phyloP scores from a whole-genome alignment of 2,888 invertebrate species.

The Amphimallon solstitiale region DNA sequence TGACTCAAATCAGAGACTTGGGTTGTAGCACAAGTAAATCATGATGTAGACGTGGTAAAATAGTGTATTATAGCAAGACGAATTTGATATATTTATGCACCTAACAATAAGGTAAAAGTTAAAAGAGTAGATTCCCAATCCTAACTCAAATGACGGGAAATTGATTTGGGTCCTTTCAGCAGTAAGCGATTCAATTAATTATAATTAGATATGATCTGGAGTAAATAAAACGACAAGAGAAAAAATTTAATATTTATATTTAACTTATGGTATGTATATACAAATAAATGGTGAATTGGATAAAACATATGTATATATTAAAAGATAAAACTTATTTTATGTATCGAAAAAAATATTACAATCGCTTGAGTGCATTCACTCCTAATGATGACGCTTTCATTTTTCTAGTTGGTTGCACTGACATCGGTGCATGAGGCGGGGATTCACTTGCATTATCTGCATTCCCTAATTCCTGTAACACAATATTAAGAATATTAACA shows the following conservation, averaged over 20 bases:
- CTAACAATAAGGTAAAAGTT: too few relatives aligned
- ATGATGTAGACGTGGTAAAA: too few relatives aligned
- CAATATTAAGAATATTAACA: not conserved
- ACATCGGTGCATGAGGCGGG: constrained; percentile 78
- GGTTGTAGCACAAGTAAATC: too few relatives aligned
- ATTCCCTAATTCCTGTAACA: constrained; percentile 77
- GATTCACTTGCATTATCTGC: constrained; percentile 65
- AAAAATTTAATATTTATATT: constrained; percentile 42
- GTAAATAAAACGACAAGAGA: constrained; percentile 20
- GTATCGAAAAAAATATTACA: constrained; percentile 63
- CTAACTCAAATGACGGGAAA: too few relatives aligned
- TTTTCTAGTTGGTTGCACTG: constrained; percentile 87
- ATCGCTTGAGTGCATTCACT: constrained; percentile 75
- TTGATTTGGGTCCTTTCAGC: too few relatives aligned
- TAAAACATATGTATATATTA: constrained; percentile 52
- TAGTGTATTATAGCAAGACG: too few relatives aligned
- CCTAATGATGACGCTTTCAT: constrained; percentile 74
- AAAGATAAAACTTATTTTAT: constrained; percentile 52
- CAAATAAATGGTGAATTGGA: constrained; percentile 54
- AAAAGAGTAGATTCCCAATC: too few relatives aligned
- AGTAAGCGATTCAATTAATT: too few relatives aligned
- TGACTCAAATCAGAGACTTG: too few relatives aligned
- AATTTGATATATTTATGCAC: too few relatives aligned
- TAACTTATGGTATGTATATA: constrained; percentile 51
- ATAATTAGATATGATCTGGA: too few relatives aligned